Base-by-base conservation (phyloP, 2,113 vertebrate genomes). In the Sapayoa aenigma region DNA sequence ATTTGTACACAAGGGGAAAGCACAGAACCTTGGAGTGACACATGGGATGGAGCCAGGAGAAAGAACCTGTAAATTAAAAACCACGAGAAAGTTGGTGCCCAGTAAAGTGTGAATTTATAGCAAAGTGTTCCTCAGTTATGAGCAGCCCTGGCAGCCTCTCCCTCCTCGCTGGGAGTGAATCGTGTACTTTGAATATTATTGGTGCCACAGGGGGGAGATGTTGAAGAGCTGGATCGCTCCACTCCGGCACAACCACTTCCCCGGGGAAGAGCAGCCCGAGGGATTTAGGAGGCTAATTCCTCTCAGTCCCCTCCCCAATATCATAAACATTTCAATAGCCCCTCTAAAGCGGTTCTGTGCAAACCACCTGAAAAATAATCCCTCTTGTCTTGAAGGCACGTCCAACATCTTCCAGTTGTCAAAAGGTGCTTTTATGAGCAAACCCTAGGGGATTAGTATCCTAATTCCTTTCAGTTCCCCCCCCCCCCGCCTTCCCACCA, bases 171-270 rank as follows among this genome's bases (percentile, higher is more conserved):
- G 47, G 41, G 33, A 11, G 2, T 0, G 59, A 50, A 16, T 3
- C 35, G 12, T 3, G 19, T 9, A 11, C 76, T 93, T 95, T 93
- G 92, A 94, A 11, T 42, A 35, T 39, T 22, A 1, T 47, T 77
- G 91, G 84, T 94, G 93, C 96, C 96, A 94, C 96, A 85, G 14
- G 96, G 95, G 96, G 96, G 96, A 96, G 96, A 87, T 95, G 87
- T 96, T 96, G 96, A 96, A 94, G 95, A 95, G 92, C 93, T 96
- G 95, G 24, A 68, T 75, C 3, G 0, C 66, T 94, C 81, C 42
- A 2, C 42, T 73, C 78, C 25, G 0, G 50, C 52, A 4, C 31
- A 3, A 11, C 1, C 2, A 17, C 68, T 84, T 56, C 37, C 55
- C 53, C 5, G 81, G 80, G 35, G 35, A 59, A 17, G 53, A 85